Base-by-base conservation (phyloP, 2,113 vertebrate species). In the Notothenia rossii region DNA sequence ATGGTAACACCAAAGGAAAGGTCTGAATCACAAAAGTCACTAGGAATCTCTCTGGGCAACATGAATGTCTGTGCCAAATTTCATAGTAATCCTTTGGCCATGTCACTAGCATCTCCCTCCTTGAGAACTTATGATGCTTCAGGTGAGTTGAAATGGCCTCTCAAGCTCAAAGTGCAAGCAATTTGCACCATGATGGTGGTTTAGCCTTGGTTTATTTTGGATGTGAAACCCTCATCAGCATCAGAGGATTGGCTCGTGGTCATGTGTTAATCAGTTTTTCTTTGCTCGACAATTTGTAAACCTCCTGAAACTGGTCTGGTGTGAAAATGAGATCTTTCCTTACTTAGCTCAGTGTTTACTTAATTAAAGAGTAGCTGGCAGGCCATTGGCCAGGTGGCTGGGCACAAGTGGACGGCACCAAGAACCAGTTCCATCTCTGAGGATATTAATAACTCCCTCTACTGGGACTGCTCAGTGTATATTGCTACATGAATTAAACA, bases 261-360 rank as follows among this genome's bases (percentile, higher is more conserved):
- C 18, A 45, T 3, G 13, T 12, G 48, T 70, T 63, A 29, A 43
- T 43, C 40, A 14, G 36, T 33, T 68, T 72, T 66, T 67, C 51
- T 78, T 36, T 51, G 48, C 59, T 40, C 74, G 25, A 50, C 36
- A 69, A 74, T 56, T 53, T 88, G 56, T 65, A 59, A 79, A 53
- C 25, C 25, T 66, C 60, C 71, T 84, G 53, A 40, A 79, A 72
- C 8, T 2, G 7, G 51, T 49, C 36, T 13, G 20, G 40, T 81
- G 75, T 85, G 78, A 89, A 79, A 90, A 89, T 78, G 20, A 62
- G 69, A 79, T 88, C 80, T 84, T 86, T 86, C 88, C 88, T 79
- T 58, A 72, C 25, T 82, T 33, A 51, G 77, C 68, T 68, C 45
- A 56, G 73, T 72, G 79, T 83, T 83, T 63, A 62, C 56, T 77